Conservation (phyloP, 64 coral and sea anemone species). For the Dendrophyllia cribrosa region DNA sequence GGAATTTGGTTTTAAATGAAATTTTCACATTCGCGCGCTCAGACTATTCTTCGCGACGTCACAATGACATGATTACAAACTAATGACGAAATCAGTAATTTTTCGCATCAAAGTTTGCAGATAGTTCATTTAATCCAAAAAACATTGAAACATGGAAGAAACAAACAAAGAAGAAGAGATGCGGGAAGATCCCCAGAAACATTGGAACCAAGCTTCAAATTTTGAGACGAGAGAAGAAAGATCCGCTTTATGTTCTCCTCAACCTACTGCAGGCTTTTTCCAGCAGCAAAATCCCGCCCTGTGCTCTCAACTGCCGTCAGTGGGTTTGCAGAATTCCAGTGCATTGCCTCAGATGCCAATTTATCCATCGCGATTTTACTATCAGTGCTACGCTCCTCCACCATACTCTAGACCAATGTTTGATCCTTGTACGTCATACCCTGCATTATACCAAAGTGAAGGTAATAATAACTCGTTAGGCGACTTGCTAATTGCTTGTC, state of each 20-base stretch:
- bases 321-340: slow-evolving; percentile 26
- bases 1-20: too few relatives aligned
- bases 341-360: slow-evolving; percentile 43
- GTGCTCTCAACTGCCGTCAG: not conserved
- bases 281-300: slow-evolving; percentile 11
- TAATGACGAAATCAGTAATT: slow-evolving; percentile 16
- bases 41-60: not conserved
- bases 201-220: slow-evolving; percentile 20
- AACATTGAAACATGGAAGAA: not conserved
- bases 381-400: slow-evolving; percentile 51
- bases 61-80: not conserved
- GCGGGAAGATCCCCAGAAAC: slow-evolving; percentile 6
- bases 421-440: slow-evolving; percentile 16
- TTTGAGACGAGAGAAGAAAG: slow-evolving; percentile 33
- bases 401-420: slow-evolving; percentile 35
- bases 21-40: not conserved
- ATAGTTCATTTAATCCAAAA: not conserved
- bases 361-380: slow-evolving; percentile 66
- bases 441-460: slow-evolving; percentile 41
- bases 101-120: not conserved
- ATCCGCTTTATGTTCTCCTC: not conserved
- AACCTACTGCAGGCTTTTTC: not conserved
- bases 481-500: not conserved
- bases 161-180: slow-evolving; percentile 18
- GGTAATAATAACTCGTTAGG: slow-evolving; percentile 40